Percentiles rank a stretch among this genome's conserved stretches.
Conservation (phyloP, 1,140 invertebrate genomes). For the Leucophenga varia region DNA sequence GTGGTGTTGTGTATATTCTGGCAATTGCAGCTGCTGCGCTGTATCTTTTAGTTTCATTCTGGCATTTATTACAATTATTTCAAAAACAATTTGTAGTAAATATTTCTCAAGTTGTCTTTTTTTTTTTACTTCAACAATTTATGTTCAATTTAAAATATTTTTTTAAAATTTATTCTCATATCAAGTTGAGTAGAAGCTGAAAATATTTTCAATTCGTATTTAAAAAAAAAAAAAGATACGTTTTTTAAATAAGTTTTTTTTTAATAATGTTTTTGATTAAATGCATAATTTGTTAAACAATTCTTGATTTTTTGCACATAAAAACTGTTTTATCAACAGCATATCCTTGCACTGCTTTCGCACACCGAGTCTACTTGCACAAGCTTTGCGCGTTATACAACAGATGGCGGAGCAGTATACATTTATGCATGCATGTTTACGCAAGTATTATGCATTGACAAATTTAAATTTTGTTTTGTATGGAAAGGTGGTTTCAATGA, state of each 20-base stretch:
- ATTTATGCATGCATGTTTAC: neutral
- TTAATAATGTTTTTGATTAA: too few relatives aligned
- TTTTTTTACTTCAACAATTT: conserved; percentile 10
- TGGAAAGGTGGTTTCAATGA: too few relatives aligned
- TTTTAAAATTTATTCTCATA: neutral
- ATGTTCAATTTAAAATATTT: neutral
- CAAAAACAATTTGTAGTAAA: conserved; percentile 14
- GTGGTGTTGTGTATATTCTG: too few relatives aligned
- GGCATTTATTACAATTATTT: neutral
- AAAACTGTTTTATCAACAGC: conserved; percentile 31
- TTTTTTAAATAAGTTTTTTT: too few relatives aligned
- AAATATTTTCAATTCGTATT: too few relatives aligned
- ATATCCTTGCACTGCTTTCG: conserved; percentile 27
- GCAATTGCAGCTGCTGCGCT: too few relatives aligned
- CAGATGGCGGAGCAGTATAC: conserved; percentile 35
- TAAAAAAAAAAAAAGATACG: too few relatives aligned
- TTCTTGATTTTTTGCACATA: too few relatives aligned
- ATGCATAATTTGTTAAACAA: too few relatives aligned
- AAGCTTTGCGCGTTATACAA: conserved; percentile 18
- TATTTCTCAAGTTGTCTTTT: conserved; percentile 32
- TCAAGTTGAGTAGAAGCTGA: too few relatives aligned
- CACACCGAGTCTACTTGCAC: neutral
- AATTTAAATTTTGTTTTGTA: neutral
- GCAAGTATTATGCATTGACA: neutral
- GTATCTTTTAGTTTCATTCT: too few relatives aligned